Evolutionary conservation across 2,888 invertebrate genomes (phyloP), one percentile per base, ranked within the genome.

Genomic region (Abrostola tripartita): DNA sequence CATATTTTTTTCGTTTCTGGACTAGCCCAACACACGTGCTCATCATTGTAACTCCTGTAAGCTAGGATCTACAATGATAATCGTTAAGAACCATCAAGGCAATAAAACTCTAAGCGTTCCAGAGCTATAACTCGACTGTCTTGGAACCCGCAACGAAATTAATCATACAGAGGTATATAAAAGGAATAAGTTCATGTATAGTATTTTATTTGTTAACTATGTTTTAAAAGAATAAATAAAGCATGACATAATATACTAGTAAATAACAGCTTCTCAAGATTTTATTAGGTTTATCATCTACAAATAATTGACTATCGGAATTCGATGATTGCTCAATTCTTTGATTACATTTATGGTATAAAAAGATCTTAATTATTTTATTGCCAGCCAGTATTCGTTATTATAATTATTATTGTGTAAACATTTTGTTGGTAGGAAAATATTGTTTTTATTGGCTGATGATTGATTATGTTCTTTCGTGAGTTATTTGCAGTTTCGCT

Each of bases 291-390:
- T 2, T 14, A 44, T 52, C 24, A 47, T 35, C 12, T 24, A 41
- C n/a, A 14, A 67, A 57, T 57, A 63, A 58, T 47, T n/a, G 12
- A 37, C 24, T 52, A 60, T 50, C 42, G 55, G 35, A 35, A 58
- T 59, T 57, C 24, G 11, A 57, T 61, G 53, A 68, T 66, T 47
- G 54, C 49, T 76, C 52, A 76, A 60, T 59, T 63, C 36, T 52
- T 49, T 61, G 55, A 65, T 68, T 61, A 73, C 52, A 52, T 62
- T 72, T 12, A 54, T 55, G 47, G 35, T 50, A 41, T 44, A 65
- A 68, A 62, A 57, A 37, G 41, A 36, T 59, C 36, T 10, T 57
- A 67, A 70, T 68, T 42, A 49, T 68, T 76, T 76, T 71, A 68
- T 66, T 68, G 54, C 51, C 11, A 24, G 35, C 41, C 55, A 58